Conservation (phyloP, 2,113 vertebrate genomes). For the Ardeotis arabs region DNA sequence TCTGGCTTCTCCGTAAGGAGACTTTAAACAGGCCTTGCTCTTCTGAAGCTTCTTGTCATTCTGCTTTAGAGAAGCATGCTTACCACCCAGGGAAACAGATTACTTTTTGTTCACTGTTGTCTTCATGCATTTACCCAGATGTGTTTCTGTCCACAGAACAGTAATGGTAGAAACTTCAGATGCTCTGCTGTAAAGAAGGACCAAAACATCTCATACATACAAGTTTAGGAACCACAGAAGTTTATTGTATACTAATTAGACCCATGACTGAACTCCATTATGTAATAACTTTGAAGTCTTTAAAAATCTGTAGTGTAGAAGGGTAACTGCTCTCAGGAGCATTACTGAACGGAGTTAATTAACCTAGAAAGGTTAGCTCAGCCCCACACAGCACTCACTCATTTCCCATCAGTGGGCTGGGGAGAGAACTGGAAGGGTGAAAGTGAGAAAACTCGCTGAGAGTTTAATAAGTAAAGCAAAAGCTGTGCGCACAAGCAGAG, state of each 20-base stretch:
- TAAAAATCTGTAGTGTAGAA: neutral
- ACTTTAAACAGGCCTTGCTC: neutral
- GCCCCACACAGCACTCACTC: neutral
- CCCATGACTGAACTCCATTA: neutral
- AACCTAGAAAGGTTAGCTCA: neutral
- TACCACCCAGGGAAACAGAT: neutral
- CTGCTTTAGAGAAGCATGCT: neutral
- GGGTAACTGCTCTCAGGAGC: neutral
- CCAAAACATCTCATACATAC: neutral
- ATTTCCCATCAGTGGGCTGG: too few relatives aligned
- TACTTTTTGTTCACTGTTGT: neutral
- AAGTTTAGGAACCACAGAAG: neutral
- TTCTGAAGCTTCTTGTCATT: neutral
- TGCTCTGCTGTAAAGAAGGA: neutral
- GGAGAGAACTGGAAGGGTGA: neutral
- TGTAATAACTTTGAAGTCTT: neutral
- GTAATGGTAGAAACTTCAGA: neutral
- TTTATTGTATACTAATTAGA: neutral
- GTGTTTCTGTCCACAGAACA: neutral
- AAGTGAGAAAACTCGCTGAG: neutral
- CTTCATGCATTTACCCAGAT: neutral
- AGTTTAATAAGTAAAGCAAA: neutral
- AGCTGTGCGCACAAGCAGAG: fast-evolving
- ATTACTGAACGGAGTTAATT: neutral
- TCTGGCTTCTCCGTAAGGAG: neutral